These are phyloP conservation scores for Microchrysa polita DNA, from an alignment of 2,888 invertebrate species.

Conservation along the genomic window DNA sequence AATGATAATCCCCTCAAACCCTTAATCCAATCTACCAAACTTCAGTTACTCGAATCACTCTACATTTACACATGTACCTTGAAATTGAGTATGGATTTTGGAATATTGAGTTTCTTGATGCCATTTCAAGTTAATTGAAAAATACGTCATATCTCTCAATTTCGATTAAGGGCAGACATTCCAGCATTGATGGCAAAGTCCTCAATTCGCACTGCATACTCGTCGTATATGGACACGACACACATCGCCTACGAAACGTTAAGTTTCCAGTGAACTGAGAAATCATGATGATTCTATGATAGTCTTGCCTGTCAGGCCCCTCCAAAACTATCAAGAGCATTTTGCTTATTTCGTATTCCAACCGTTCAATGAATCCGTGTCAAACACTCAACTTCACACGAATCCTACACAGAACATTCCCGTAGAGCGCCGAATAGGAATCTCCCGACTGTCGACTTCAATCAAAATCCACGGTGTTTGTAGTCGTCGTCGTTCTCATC, in stretches of 20 bases:
- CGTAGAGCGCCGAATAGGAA: not conserved
- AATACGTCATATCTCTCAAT: too few relatives aligned
- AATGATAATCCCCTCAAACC: too few relatives aligned
- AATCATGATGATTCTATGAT: not conserved
- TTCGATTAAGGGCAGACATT: too few relatives aligned
- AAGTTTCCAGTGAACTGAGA: not conserved
- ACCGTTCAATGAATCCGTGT: not conserved
- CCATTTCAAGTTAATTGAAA: too few relatives aligned
- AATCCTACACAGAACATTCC: not conserved
- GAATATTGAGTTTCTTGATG: too few relatives aligned
- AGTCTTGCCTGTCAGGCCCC: not conserved
- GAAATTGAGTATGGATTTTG: too few relatives aligned
- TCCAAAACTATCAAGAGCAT: not conserved
- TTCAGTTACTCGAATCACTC: too few relatives aligned
- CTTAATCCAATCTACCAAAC: too few relatives aligned
- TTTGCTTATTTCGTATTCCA: not conserved
- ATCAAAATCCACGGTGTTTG: not conserved
- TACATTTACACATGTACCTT: too few relatives aligned
- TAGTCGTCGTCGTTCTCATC: too few relatives aligned
- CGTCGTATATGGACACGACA: not conserved
- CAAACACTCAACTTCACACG: not conserved
- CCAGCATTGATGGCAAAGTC: too few relatives aligned
- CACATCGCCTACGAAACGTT: not conserved
- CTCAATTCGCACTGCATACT: too few relatives aligned
- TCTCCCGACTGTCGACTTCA: not conserved